Conservation (phyloP, 2,797 vertebrate species). For the Tragopan temminckii region DNA sequence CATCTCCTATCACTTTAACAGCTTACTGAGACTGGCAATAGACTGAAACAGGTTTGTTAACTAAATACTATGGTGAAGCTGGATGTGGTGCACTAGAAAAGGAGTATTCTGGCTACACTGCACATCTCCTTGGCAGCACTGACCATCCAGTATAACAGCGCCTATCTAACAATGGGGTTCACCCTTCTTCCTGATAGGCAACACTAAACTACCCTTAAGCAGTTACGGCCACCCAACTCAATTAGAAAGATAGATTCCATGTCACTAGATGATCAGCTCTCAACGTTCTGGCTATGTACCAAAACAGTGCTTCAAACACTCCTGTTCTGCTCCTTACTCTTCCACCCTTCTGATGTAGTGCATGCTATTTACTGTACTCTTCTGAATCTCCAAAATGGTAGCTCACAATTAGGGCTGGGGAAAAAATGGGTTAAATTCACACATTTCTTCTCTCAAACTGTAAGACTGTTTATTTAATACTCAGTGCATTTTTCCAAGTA, state of each 20-base stretch:
- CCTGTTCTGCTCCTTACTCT: not conserved
- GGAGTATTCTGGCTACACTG: not conserved
- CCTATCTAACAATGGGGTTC: not conserved
- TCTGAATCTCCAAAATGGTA: not conserved
- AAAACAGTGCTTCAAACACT: not conserved
- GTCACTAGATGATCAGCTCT: not conserved
- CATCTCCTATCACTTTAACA: not conserved
- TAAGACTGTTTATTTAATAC: not conserved
- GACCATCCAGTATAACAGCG: not conserved
- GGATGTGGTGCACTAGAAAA: not conserved
- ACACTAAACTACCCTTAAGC: not conserved
- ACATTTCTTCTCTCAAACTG: not conserved
- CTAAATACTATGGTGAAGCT: not conserved
- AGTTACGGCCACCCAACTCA: not conserved
- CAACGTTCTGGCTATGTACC: rapidly evolving
- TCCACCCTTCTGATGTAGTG: not conserved
- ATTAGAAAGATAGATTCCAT: not conserved
- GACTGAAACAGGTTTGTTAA: not conserved
- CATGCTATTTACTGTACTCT: not conserved
- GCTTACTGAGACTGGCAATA: not conserved
- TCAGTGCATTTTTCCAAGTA: not conserved
- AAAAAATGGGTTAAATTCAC: not conserved
- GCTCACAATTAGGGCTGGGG: not conserved
- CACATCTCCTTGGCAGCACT: not conserved
- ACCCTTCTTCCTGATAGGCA: not conserved